These are phyloP conservation scores for Okapia johnstoni DNA, from an alignment of 2,113 vertebrate species.

Conservation along the genomic window DNA sequence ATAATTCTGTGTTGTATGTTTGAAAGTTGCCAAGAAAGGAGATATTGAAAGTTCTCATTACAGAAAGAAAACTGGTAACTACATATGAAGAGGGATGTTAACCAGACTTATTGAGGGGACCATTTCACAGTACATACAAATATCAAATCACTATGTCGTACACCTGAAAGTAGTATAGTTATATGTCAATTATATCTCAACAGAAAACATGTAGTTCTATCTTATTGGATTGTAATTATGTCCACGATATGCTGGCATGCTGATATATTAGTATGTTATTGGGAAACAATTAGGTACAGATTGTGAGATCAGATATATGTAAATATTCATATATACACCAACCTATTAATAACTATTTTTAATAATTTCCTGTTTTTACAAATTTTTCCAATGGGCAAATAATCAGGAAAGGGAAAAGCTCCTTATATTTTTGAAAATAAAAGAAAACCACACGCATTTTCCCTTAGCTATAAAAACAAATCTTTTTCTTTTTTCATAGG, in stretches of 20 bases:
- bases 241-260: background rate
- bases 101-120: background rate
- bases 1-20: background rate
- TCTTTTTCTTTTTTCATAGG: background rate
- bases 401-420: background rate
- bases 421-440: background rate
- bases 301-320: background rate
- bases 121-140: background rate
- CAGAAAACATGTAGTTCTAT: background rate
- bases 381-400: background rate
- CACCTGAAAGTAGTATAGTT: background rate
- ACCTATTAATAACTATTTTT: background rate
- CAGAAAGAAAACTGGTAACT: background rate
- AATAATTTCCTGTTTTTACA: background rate
- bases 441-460: background rate
- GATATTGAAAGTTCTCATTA: background rate
- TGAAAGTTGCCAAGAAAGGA: background rate
- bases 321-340: background rate
- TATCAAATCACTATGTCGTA: background rate
- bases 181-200: background rate
- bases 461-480: background rate
- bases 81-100: background rate
- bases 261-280: background rate
- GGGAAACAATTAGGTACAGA: background rate
- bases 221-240: background rate